These are phyloP conservation scores for Halichoeres trimaculatus DNA, from an alignment of 2,113 vertebrate species.

Conservation along the genomic window DNA sequence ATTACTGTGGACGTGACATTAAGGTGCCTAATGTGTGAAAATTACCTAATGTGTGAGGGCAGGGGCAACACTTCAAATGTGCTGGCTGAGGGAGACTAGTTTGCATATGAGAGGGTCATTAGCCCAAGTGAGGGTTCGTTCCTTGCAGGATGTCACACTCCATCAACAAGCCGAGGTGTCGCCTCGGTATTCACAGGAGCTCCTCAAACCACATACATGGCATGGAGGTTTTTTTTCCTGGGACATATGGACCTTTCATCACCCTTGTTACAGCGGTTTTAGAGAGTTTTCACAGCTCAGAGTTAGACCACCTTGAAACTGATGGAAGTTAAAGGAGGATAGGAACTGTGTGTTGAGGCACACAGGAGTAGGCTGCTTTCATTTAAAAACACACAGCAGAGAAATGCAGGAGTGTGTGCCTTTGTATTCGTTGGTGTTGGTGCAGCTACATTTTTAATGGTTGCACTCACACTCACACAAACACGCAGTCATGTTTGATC, in stretches of 20 bases:
- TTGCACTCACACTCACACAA: neutral
- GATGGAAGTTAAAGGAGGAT: conserved; percentile 2
- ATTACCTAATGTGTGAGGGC: conserved; percentile 2
- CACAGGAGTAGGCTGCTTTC: conserved; percentile 1
- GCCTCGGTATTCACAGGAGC: conserved; percentile 38
- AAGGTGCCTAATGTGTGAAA: conserved; percentile 48
- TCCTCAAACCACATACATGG: conserved; percentile 27
- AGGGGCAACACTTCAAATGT: conserved; percentile 47
- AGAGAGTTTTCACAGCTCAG: conserved; percentile 22
- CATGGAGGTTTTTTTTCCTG: conserved; percentile 40
- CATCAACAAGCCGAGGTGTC: conserved; percentile 48
- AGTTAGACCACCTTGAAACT: conserved; percentile 37
- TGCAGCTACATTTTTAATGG: conserved; percentile 1
- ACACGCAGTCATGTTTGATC: conserved; percentile 24
- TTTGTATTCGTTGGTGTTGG: neutral
- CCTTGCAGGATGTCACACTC: conserved; percentile 60
- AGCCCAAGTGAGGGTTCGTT: conserved; percentile 26
- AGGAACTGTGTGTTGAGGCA: conserved; percentile 1
- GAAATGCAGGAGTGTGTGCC: neutral
- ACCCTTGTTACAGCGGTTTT: conserved; percentile 16
- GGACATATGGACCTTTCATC: conserved; percentile 61
- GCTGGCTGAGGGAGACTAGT: conserved; percentile 47
- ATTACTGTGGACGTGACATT: conserved; percentile 13
- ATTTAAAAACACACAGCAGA: neutral
- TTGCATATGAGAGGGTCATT: conserved; percentile 55